These are phyloP conservation scores for Calycopis cecrops DNA, from an alignment of 1,140 invertebrate species.

Conservation along the genomic window DNA sequence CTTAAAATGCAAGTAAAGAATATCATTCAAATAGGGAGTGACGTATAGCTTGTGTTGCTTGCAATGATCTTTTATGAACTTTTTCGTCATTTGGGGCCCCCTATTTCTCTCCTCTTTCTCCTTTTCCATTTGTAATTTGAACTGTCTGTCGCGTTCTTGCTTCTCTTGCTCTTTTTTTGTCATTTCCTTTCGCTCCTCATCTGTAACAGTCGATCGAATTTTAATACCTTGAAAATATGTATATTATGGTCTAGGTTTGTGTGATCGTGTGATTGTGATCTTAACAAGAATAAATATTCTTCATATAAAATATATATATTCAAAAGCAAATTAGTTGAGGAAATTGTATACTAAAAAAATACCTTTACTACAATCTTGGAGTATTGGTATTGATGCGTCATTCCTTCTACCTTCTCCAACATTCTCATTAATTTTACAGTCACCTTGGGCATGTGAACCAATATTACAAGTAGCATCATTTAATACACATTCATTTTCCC, in stretches of 20 bases:
- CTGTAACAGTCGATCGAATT: background rate
- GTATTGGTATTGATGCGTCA: constrained; percentile 8
- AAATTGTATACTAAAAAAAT: too few species aligned
- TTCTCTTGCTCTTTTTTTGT: constrained; percentile 37
- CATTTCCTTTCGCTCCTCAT: constrained; percentile 21
- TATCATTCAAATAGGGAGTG: constrained; percentile 93
- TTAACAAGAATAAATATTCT: too few species aligned
- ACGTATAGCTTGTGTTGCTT: constrained; percentile 90
- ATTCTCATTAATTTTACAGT: constrained; percentile 23
- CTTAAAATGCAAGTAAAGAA: constrained; percentile 95
- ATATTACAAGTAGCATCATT: constrained; percentile 23
- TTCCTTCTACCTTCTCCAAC: constrained; percentile 3
- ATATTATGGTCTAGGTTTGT: background rate
- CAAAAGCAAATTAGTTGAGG: too few species aligned
- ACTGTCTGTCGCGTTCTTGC: constrained; percentile 39
- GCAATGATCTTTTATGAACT: constrained; percentile 86
- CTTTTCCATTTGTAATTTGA: constrained; percentile 45
- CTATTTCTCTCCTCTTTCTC: constrained; percentile 56
- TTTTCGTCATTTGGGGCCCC: constrained; percentile 82
- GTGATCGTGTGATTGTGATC: too few species aligned
- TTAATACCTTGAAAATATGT: background rate
- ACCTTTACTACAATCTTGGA: constrained; percentile 15
- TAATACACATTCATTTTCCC: constrained; percentile 24
- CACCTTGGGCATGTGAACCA: constrained; percentile 50
- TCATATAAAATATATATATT: too few species aligned